Conservation (phyloP, 1,140 invertebrate species). For the Penaeus indicus region DNA sequence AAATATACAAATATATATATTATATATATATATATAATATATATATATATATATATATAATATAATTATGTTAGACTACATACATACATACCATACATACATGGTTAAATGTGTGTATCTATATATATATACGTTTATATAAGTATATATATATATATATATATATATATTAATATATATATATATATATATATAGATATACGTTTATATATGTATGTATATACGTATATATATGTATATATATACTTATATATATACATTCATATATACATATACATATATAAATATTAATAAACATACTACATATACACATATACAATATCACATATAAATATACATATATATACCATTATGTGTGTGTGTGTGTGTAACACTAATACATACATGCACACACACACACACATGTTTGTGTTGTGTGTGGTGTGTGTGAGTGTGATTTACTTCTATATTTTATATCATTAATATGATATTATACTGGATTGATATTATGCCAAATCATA, state of each 20-base stretch:
- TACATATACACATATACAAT: no score
- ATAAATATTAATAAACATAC: no score
- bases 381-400: no score
- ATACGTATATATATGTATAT: background rate
- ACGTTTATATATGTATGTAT: background rate
- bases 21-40: no score
- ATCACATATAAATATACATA: background rate
- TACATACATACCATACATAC: no score
- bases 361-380: no score
- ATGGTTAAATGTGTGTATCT: background rate
- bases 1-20: no score
- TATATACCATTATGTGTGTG: background rate
- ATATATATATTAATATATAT: background rate
- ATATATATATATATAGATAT: background rate
- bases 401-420: no score
- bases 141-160: background rate
- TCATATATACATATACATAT: background rate
- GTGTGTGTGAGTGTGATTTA: no score
- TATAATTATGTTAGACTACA: background rate
- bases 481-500: no score
- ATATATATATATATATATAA: background rate
- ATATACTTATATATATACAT: background rate
- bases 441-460: no score
- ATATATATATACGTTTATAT: conserved; percentile 3
- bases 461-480: no score